Evolutionary conservation across 1,140 invertebrate genomes (phyloP).

Genomic region (Drosophila tsacasi): DNA sequence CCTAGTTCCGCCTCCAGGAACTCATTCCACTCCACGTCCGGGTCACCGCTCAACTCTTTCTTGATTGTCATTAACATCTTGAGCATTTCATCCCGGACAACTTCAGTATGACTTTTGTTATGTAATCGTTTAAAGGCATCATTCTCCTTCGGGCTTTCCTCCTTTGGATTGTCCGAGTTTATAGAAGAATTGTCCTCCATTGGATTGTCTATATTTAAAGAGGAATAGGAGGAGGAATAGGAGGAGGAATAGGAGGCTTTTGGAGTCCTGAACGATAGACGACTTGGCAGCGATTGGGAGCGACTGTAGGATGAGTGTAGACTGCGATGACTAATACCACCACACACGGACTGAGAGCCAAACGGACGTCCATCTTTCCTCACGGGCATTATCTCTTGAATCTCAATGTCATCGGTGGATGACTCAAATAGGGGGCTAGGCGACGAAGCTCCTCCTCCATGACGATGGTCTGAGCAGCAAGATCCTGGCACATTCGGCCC

Average conservation of each 20-base stretch:
- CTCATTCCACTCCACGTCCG: conserved; percentile 5
- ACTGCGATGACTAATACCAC: neutral
- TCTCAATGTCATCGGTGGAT: neutral
- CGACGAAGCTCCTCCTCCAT: neutral
- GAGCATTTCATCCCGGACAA: conserved; percentile 7
- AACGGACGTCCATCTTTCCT: no score
- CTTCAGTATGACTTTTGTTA: neutral
- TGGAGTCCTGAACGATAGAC: neutral
- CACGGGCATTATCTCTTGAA: neutral
- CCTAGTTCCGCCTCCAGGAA: conserved; percentile 61
- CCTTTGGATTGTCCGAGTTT: neutral
- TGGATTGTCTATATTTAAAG: neutral
- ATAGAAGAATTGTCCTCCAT: neutral
- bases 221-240: no score
- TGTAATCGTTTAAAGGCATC: neutral
- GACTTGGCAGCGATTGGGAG: conserved; percentile 17
- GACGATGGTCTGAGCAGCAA: neutral
- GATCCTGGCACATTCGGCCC: neutral
- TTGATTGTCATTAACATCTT: conserved; percentile 49
- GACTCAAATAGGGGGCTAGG: neutral
- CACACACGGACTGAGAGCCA: neutral
- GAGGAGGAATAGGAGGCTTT: no score
- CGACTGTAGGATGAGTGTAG: neutral
- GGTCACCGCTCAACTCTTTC: conserved; percentile 57
- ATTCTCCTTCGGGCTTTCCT: neutral